Conservation (phyloP, 2,113 vertebrate genomes). For the Calonectris borealis region DNA sequence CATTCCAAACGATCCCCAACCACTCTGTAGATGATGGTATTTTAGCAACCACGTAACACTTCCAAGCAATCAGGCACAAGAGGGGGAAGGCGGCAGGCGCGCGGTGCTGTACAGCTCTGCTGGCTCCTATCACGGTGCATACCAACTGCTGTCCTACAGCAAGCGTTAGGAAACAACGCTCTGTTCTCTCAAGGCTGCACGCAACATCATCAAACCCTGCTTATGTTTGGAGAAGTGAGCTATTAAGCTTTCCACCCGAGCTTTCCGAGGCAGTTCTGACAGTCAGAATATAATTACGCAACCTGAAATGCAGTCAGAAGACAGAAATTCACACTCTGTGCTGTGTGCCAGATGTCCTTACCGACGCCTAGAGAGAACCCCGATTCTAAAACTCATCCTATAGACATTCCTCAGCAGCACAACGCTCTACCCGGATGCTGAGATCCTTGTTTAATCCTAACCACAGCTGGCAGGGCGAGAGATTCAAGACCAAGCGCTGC, state of each 20-base stretch:
- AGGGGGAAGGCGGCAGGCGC: not conserved
- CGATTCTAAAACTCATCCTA: not conserved
- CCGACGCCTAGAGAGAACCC: not conserved
- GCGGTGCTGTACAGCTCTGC: accelerated
- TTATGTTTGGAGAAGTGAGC: not conserved
- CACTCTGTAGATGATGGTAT: not conserved
- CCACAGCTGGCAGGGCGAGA: not conserved
- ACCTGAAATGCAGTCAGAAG: not conserved
- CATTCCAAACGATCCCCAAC: accelerated
- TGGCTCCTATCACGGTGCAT: not conserved
- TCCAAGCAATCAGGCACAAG: not conserved
- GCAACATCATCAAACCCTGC: not conserved
- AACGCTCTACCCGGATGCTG: not conserved
- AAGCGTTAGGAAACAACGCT: accelerated
- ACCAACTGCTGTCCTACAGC: not conserved
- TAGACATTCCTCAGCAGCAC: not conserved
- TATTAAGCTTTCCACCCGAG: not conserved
- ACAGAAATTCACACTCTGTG: not conserved
- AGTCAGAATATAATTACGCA: not conserved
- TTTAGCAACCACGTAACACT: not conserved
- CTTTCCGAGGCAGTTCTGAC: not conserved
- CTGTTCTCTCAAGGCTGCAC: not conserved
- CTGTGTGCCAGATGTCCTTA: not conserved
- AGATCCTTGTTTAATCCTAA: not conserved
- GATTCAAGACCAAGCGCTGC: not conserved